These are phyloP conservation scores for Zygaena filipendulae DNA, from an alignment of 2,888 invertebrate species.

Conservation along the genomic window DNA sequence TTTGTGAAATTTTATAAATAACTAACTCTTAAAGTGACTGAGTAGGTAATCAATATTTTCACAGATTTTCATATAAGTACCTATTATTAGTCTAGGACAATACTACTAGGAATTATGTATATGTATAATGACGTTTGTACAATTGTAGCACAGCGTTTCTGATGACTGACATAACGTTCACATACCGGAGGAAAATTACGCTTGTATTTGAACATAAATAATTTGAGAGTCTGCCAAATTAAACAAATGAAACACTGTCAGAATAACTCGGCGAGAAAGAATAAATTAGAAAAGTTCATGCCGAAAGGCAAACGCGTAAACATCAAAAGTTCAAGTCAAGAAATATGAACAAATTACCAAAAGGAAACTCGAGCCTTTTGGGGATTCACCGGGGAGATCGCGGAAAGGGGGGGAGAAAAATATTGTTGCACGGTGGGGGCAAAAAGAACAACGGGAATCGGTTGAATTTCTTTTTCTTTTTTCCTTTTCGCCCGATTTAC, in stretches of 20 bases:
- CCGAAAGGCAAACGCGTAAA: conserved; percentile 35
- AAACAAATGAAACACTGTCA: conserved; percentile 33
- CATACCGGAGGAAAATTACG: background rate
- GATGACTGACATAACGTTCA: background rate
- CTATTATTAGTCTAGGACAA: no score
- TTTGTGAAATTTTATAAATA: no score
- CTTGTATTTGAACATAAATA: conserved; percentile 21
- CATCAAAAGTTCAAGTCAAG: conserved; percentile 23
- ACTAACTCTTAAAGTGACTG: no score
- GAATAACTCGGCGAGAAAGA: conserved; percentile 23
- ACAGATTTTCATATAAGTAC: no score
- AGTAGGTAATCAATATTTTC: no score
- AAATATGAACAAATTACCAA: conserved; percentile 12
- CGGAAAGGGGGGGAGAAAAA: no score
- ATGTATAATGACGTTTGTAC: background rate
- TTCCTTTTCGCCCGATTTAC: no score
- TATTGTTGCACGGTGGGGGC: no score
- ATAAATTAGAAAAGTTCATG: conserved; percentile 49
- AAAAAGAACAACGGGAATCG: no score
- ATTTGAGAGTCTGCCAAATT: conserved; percentile 32
- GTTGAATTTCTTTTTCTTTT: no score
- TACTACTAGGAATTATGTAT: no score
- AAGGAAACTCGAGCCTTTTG: conserved; percentile 8
- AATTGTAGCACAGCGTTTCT: background rate
- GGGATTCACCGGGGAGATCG: no score